Base-by-base conservation (phyloP, 1,140 invertebrate species). In the Pseudobourletiella spinata region DNA sequence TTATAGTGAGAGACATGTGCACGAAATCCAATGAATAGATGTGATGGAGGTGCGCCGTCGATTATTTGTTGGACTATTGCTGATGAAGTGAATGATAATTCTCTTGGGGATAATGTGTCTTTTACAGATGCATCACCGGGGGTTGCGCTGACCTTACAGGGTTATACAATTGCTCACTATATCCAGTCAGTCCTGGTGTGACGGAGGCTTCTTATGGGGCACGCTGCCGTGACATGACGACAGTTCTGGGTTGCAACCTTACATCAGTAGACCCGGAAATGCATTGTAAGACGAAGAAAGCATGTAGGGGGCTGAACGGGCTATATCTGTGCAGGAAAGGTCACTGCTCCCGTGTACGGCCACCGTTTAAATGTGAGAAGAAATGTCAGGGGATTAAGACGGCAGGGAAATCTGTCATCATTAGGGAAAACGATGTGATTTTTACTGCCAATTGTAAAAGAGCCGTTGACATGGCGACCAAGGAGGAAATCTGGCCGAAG, bases 301-400 rank as follows among this genome's bases (percentile, higher is more conserved):
- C 86, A 4, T 91, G 88, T 73, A 88, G 88, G 71, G 84, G 88
- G 57, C 84, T 94, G 50, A 82, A 89, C 61, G 90, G 90, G 1
- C 71, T 91, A 44, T 90, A 86, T 70, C 86, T 82, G 50, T 94
- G 89, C 72, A 84, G 81, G 63, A 77, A 86, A 61, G 90, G 90
- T 0, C 87, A 84, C 6, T 92, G 89, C 74, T 82, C 85, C 65
- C 83, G 83, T 67, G 89, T 92, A 46, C 76, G 83, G 29, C 84
- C 87, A 0, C 88, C 88, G 0, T 90, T 89, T 70, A 91, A 91
- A 69, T 92, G 90, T 73, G 88, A 91, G 67, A 78, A 89, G 1
- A 78, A 87, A 22, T 93, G 90, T 71, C 86, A 88, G 16, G 88
- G 90, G 61, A 91, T 92, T 43, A 86, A 87, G 0, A 91, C 88